Evolutionary conservation across 2,888 invertebrate species (phyloP), one percentile per base, ranked within the genome.

Genomic region (Eupithecia insigniata): DNA sequence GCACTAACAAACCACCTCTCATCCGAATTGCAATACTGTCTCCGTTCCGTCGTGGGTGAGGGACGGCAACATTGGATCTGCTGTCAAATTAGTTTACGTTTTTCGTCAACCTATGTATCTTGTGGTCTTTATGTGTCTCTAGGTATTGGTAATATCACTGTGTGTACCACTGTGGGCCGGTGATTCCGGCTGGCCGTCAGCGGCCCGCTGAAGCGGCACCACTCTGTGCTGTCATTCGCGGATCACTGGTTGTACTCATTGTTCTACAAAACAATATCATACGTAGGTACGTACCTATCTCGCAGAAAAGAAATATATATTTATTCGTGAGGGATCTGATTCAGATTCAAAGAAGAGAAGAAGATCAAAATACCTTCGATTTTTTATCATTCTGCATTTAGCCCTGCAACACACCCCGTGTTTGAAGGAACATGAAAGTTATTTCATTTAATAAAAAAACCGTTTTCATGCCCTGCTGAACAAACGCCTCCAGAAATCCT

Each of bases 171-270:
- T 22, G 10, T 22, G 46, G 18, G 7, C 60, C 58, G n/a, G n/a
- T 10, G 28, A 30, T 36, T 36, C 34, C 18, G 12, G 22, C 7
- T 10, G 22, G 36, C 7, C 34, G 34, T 22, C 18, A 14, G 66
- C 18, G 22, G 36, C 7, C 34, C 55, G 32, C 18, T 22, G 66
- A 55, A 22, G 22, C 66, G 55, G 22, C 12, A 10, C n/a, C n/a
- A 51, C 32, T 66, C 66, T 32, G 32, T 51, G 46, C 34, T 51
- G 46, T 0, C 10, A 34, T 55, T 51, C 66, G 26, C 66, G 34
- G 66, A 22, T 26, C 66, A 34, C 66, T 67, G 55, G 30, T 2
- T 30, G 10, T n/a, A 30, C 16, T 30, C 60, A 60, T 30, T 60
- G 60, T 55, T 14, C 55, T 1, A 14, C 10, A 4, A 26, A 5